Percentiles rank a stretch among this genome's conserved stretches.
These are phyloP conservation scores for Lypha dubia DNA, from an alignment of 2,888 invertebrate species.

Conservation along the genomic window DNA sequence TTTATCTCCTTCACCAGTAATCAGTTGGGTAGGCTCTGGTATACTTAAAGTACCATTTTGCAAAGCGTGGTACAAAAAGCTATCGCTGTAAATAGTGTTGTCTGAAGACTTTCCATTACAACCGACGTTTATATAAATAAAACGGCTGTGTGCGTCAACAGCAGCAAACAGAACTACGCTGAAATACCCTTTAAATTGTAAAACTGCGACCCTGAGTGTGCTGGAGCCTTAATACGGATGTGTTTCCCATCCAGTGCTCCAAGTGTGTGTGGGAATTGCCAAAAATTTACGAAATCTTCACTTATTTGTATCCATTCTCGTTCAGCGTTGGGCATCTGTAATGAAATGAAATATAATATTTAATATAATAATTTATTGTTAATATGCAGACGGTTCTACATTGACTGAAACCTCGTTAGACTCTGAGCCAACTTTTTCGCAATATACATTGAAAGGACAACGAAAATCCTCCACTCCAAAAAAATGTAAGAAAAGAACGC, in stretches of 20 bases:
- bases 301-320: neutral
- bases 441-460: too few relatives aligned
- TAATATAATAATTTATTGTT: too few relatives aligned
- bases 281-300: neutral
- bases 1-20: conserved; percentile 21
- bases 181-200: conserved; percentile 45
- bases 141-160: too few relatives aligned
- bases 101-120: too few relatives aligned
- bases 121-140: conserved; percentile 36
- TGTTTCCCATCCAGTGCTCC: conserved; percentile 57
- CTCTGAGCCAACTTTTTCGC: too few relatives aligned
- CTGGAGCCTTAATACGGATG: conserved; percentile 43
- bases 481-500: too few relatives aligned
- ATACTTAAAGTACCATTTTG: conserved; percentile 28
- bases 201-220: conserved; percentile 34
- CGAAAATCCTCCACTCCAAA: too few relatives aligned
- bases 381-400: too few relatives aligned
- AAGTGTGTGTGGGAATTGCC: conserved; percentile 43
- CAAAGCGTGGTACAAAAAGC: neutral
- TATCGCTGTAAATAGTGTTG: conserved; percentile 11
- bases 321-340: neutral
- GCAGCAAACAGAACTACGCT: too few relatives aligned
- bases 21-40: neutral
- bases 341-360: neutral
- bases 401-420: too few relatives aligned